Evolutionary conservation across 1,140 invertebrate genomes (phyloP), one percentile per base, ranked within the genome.

Genomic region (Drosophila murphyi): DNA sequence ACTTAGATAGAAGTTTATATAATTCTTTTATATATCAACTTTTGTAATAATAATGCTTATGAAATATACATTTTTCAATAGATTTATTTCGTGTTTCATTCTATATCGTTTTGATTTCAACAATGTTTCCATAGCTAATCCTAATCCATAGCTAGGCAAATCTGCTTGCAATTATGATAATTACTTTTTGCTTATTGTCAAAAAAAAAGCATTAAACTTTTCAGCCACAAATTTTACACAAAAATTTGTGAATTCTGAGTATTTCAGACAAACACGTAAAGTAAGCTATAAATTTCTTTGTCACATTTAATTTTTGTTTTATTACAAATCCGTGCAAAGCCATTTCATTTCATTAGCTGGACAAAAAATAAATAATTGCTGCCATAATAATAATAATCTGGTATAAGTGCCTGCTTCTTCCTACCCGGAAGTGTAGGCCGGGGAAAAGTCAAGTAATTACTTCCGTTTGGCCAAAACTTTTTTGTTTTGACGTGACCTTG

Each of bases 81-180:
- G 7, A 41, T 41, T 20, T 20, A 20, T 20, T 20, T 20, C 20
- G 20, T 20, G 20, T 20, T 20, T 20, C 20, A 20, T 20, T 20
- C 20, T 20, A 6, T n/a, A 41, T 41, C 39, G 39, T 41, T 7
- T 41, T n/a, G 3, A 41, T 10, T 3, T 41, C 7, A 41, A 10
- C 8, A 52, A 28, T 10, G 7, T 34, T 52, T 7, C 12, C 43
- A 72, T 52, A 51, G 10, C 31, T 35, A 5, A 64, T 29, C 2
- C 12, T 4, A 8, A 37, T 32, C 20, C 45, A 37, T 45, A 29
- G 12, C 35, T 4, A 20, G 20, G 20, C 20, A 20, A 20, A 20
- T 20, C 39, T 39, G 29, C 50, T 75, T 78, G 68, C 67, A 67
- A 82, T 87, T 86, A 87, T 79, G 71, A 78, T 78, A 86, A 86